Evolutionary conservation across 2,888 invertebrate species (phyloP).

Genomic region (Poecilobothrus nobilitatus): DNA sequence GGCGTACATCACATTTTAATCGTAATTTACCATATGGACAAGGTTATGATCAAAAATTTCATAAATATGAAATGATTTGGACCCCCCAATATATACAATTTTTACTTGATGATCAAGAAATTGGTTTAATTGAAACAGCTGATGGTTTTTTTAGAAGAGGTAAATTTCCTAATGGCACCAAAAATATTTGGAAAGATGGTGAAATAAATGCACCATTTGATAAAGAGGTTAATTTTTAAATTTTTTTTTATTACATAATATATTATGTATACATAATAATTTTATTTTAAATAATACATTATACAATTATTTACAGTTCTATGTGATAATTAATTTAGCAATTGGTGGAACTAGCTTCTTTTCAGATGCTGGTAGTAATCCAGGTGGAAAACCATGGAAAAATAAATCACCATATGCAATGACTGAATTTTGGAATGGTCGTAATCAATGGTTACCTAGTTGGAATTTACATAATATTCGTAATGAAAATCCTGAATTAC

Average conservation of each 20-base stretch:
- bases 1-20: slow-evolving; percentile 40
- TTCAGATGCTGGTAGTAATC: slow-evolving; percentile 51
- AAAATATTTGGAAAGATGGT: slow-evolving; percentile 29
- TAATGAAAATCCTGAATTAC: slow-evolving; percentile 52
- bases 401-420: slow-evolving; percentile 40
- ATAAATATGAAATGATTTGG: slow-evolving; percentile 60
- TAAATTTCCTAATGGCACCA: slow-evolving; percentile 43
- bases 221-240: slow-evolving; percentile 44
- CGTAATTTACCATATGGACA: slow-evolving; percentile 22
- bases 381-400: slow-evolving; percentile 51
- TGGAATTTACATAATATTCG: slow-evolving; percentile 47
- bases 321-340: slow-evolving; percentile 57
- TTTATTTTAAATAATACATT: not conserved
- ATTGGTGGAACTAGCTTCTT: slow-evolving; percentile 58
- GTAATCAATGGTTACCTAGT: slow-evolving; percentile 49
- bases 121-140: slow-evolving; percentile 47
- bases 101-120: slow-evolving; percentile 45
- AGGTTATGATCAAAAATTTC: slow-evolving; percentile 43
- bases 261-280: not conserved
- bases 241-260: not conserved
- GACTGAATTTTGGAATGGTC: slow-evolving; percentile 56
- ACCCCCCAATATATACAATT: slow-evolving; percentile 42
- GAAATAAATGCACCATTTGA: slow-evolving; percentile 60
- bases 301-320: slow-evolving; percentile 43
- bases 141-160: slow-evolving; percentile 63